Conservation (phyloP, 2,888 invertebrate species). For the Eupithecia subumbrata region DNA sequence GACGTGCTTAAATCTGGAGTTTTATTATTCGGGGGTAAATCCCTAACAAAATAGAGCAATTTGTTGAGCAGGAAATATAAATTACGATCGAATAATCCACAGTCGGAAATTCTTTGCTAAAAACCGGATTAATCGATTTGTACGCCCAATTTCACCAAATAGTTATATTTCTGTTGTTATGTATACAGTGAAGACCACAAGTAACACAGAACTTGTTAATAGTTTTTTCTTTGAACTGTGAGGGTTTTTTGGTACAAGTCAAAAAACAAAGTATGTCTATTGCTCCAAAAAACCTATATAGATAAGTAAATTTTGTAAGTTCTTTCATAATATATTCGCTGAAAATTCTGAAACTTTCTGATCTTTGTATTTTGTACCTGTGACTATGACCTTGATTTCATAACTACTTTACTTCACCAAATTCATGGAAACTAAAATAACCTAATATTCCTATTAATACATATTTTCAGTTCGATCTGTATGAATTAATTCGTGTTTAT, state of each 20-base stretch:
- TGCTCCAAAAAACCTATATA: background rate
- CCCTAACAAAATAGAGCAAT: background rate
- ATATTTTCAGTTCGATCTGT: background rate
- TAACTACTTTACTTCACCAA: background rate
- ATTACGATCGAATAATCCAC: background rate
- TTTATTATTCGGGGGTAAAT: background rate
- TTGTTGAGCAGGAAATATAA: slow-evolving; percentile 1
- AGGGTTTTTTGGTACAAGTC: background rate
- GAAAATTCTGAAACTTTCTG: background rate
- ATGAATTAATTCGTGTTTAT: background rate
- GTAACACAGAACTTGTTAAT: background rate
- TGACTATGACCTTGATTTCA: background rate
- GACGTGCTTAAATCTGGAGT: too few species aligned
- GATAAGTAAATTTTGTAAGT: background rate
- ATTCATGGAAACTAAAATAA: background rate
- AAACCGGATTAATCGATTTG: slow-evolving; percentile 8
- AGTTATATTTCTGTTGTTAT: background rate
- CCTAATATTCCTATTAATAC: background rate
- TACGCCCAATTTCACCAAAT: slow-evolving; percentile 16
- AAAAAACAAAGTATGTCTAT: background rate
- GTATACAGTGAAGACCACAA: background rate
- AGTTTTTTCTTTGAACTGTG: background rate
- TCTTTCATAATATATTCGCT: background rate
- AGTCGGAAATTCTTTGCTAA: slow-evolving; percentile 2
- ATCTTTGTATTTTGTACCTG: background rate